A percentile compares a stretch with the other conserved stretches of the same genome.
phyloP scores from a whole-genome alignment of 2,888 invertebrate genomes.

The Desoria tigrina region DNA sequence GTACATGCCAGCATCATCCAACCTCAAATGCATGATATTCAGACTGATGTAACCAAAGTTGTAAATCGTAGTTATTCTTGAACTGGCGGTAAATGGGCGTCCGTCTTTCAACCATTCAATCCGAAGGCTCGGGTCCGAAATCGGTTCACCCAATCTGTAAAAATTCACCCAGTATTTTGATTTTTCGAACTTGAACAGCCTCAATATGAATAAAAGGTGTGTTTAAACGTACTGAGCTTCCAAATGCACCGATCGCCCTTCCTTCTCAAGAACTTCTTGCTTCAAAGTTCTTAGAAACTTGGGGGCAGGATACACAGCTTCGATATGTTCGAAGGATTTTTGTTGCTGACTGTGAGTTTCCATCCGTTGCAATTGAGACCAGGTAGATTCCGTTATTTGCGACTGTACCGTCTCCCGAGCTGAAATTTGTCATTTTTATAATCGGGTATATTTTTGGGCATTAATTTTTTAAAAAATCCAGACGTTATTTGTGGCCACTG shows the following conservation, averaged over 20 bases:
- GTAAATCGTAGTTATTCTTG: constrained; percentile 94
- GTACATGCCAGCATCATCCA: constrained; percentile 96
- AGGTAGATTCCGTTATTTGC: background rate
- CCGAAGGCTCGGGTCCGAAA: constrained; percentile 89
- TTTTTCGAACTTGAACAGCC: too few species aligned
- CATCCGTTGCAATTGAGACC: constrained; percentile 1
- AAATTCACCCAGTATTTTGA: too few species aligned
- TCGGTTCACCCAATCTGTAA: constrained; percentile 64
- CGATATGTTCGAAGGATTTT: constrained; percentile 6
- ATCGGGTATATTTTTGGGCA: too few species aligned
- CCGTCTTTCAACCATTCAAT: constrained; percentile 74
- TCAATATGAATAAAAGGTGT: too few species aligned
- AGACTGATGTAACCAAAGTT: constrained; percentile 98
- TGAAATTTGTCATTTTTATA: too few species aligned
- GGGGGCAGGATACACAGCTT: constrained; percentile 60
- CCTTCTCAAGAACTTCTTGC: constrained; percentile 61
- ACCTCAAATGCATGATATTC: constrained; percentile 96
- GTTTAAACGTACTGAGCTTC: too few species aligned
- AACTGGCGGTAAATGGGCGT: constrained; percentile 91
- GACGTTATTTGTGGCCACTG: too few species aligned
- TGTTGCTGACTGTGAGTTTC: constrained; percentile 3
- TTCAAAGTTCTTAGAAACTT: constrained; percentile 82
- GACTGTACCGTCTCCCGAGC: constrained; percentile 27
- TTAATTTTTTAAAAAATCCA: too few species aligned
- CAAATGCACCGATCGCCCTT: constrained; percentile 88